These are phyloP conservation scores for Babyrousa celebensis DNA, from an alignment of 2,797 vertebrate species.

Conservation along the genomic window DNA sequence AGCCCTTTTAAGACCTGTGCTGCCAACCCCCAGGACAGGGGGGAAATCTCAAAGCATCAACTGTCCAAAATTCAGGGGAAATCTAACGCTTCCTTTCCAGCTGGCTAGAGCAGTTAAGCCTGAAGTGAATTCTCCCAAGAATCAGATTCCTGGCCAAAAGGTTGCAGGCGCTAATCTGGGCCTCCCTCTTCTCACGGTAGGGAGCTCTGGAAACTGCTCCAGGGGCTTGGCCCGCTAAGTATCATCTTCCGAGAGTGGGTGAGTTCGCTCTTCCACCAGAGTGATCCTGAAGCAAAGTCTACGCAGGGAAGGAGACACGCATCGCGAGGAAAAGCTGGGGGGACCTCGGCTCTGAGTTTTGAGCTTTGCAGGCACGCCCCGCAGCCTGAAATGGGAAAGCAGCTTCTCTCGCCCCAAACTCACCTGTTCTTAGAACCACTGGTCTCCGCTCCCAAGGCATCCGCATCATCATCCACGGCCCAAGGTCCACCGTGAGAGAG, in stretches of 20 bases:
- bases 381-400: background rate
- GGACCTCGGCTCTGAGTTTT: background rate
- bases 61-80: background rate
- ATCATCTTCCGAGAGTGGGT: background rate
- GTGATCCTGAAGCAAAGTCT: background rate
- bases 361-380: background rate
- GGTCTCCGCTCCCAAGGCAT: background rate
- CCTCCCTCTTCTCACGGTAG: background rate
- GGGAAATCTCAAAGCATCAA: conserved; percentile 22
- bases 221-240: background rate
- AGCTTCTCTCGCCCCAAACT: background rate
- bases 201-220: background rate
- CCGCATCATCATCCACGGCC: background rate
- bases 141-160: background rate
- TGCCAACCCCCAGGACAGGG: background rate
- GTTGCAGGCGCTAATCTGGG: background rate
- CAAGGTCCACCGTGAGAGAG: background rate
- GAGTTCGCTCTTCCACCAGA: background rate
- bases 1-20: conserved; percentile 23
- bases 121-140: background rate
- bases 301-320: background rate
- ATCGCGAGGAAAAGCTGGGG: background rate
- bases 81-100: background rate
- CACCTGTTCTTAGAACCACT: conserved; percentile 39
- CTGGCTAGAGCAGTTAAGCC: background rate